Evolutionary conservation across 2,113 vertebrate genomes (phyloP).

Genomic region (cattle (Bos taurus)): ARS-UCD2.0 NC_037348.1:10474501-10475000

Average conservation of each 20-base stretch:
- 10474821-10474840: background rate
- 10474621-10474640: background rate
- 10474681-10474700: background rate
- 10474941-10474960: background rate
- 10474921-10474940: background rate
- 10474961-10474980: background rate
- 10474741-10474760: too few species aligned
- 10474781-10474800: too few species aligned
- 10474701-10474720: too few species aligned
- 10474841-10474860: background rate
- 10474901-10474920: background rate
- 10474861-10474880: background rate
- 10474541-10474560: too few species aligned
- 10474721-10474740: too few species aligned
- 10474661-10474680: background rate
- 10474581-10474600: background rate
- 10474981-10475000: background rate
- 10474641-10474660: background rate
- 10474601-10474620: background rate
- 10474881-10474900: background rate
- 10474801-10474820: background rate
- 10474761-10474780: too few species aligned
- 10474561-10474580: background rate
- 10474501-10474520: too few species aligned
- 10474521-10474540: too few species aligned